These are phyloP conservation scores for Pocota personata DNA, from an alignment of 2,888 invertebrate species.

Conservation along the genomic window DNA sequence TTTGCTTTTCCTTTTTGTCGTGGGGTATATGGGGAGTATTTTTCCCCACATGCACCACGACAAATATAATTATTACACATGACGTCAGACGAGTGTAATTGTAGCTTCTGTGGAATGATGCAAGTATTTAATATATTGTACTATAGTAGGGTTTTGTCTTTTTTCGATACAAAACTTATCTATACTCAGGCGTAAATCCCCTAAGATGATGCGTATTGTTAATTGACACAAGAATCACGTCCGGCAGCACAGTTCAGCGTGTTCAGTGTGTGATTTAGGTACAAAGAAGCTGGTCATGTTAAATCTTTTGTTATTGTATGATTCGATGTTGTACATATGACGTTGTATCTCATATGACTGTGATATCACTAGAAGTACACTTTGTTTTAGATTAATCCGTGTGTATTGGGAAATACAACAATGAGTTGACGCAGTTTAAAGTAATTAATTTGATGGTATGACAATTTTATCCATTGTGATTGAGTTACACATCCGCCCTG, in stretches of 20 bases:
- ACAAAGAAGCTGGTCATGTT: slow-evolving; percentile 43
- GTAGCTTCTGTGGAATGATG: neutral
- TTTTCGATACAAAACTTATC: neutral
- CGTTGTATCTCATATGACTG: slow-evolving; percentile 7
- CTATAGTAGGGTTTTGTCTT: neutral
- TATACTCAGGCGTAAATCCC: slow-evolving; percentile 26
- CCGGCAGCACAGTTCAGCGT: slow-evolving; percentile 30
- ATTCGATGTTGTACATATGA: slow-evolving; percentile 24
- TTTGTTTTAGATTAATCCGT: slow-evolving; percentile 1
- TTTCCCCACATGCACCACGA: too few species aligned
- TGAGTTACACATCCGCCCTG: slow-evolving; percentile 44
- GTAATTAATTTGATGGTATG: slow-evolving; percentile 25
- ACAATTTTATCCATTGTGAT: slow-evolving; percentile 15
- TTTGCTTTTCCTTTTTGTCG: slow-evolving; percentile 16
- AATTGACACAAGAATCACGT: slow-evolving; percentile 65
- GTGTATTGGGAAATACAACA: slow-evolving; percentile 11
- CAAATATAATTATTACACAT: neutral
- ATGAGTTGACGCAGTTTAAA: slow-evolving; percentile 4
- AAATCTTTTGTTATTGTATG: slow-evolving; percentile 33
- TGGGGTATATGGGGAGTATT: neutral
- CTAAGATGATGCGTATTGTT: slow-evolving; percentile 57
- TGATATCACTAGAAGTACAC: neutral
- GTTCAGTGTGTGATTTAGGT: slow-evolving; percentile 9
- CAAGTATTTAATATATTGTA: too few species aligned
- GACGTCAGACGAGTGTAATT: slow-evolving; percentile 9